Evolutionary conservation across 2,797 vertebrate species (phyloP).

Genomic region (Emys orbicularis): DNA sequence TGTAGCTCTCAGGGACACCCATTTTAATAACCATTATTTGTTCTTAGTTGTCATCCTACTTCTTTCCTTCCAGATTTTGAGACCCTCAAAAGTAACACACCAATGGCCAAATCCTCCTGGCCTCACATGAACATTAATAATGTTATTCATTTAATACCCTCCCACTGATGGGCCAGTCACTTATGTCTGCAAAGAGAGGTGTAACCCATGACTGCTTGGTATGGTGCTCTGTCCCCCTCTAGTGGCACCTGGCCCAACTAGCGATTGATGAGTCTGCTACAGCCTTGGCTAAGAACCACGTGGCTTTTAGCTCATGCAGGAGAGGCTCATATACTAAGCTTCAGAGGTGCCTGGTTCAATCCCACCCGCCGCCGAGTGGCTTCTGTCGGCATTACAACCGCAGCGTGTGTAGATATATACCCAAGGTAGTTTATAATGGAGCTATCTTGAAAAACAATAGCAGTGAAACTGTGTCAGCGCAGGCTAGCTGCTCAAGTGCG

Average conservation of each 20-base stretch:
- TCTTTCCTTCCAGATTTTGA: neutral
- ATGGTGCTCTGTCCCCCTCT: too few relatives aligned
- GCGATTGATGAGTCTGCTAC: too few relatives aligned
- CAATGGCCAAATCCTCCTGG: neutral
- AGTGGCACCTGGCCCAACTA: too few relatives aligned
- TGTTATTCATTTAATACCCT: neutral
- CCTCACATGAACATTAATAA: constrained; percentile 6
- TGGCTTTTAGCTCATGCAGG: too few relatives aligned
- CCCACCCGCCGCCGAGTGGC: too few relatives aligned
- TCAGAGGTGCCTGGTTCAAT: too few relatives aligned
- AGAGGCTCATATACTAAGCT: too few relatives aligned
- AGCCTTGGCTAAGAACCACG: too few relatives aligned
- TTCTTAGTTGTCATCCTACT: neutral
- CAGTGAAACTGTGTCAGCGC: neutral
- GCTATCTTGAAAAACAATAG: neutral
- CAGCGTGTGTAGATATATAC: neutral
- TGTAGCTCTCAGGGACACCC: neutral
- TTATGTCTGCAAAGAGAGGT: neutral
- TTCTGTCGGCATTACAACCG: too few relatives aligned
- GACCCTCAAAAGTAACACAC: neutral
- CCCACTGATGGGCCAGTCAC: neutral
- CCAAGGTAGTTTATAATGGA: neutral
- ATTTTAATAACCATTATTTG: constrained; percentile 24
- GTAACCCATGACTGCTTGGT: too few relatives aligned
- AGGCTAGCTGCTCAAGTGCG: neutral